These are phyloP conservation scores for Malaclemys terrapin DNA, from an alignment of 2,113 vertebrate genomes.

Conservation along the genomic window DNA sequence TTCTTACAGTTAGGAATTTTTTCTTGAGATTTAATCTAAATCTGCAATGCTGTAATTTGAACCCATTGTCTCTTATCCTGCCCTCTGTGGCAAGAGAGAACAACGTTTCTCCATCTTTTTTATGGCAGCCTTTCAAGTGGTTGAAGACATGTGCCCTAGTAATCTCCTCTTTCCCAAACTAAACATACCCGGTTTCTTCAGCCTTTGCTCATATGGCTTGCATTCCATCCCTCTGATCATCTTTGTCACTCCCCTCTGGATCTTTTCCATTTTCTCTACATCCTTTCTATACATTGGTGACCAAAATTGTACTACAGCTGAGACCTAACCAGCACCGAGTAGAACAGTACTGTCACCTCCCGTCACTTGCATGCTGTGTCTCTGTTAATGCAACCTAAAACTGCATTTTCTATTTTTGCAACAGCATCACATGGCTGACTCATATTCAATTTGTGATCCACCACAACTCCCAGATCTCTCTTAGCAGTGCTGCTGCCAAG, in stretches of 20 bases:
- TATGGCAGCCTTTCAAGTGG: not conserved
- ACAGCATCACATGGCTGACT: not conserved
- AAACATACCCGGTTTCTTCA: not conserved
- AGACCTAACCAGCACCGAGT: not conserved
- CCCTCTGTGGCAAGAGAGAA: not conserved
- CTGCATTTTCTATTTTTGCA: not conserved
- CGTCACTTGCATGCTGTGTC: not conserved
- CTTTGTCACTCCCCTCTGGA: not conserved
- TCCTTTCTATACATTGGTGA: not conserved
- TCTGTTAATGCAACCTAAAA: not conserved
- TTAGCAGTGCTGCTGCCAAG: not conserved
- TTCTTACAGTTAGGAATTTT: not conserved
- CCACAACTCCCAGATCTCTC: not conserved
- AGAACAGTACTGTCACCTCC: not conserved
- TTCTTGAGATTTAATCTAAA: not conserved
- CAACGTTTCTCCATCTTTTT: not conserved
- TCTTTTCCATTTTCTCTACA: not conserved
- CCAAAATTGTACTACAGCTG: not conserved
- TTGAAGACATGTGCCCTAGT: not conserved
- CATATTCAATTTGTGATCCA: not conserved
- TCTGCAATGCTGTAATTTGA: not conserved
- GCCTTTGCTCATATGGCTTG: not conserved
- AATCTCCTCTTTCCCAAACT: not conserved
- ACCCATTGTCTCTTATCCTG: not conserved
- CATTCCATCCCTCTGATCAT: not conserved